A percentile compares a stretch with the other conserved stretches of the same genome.
These are phyloP conservation scores for Scartelaos histophorus DNA, from an alignment of 2,113 vertebrate genomes.

Conservation along the genomic window DNA sequence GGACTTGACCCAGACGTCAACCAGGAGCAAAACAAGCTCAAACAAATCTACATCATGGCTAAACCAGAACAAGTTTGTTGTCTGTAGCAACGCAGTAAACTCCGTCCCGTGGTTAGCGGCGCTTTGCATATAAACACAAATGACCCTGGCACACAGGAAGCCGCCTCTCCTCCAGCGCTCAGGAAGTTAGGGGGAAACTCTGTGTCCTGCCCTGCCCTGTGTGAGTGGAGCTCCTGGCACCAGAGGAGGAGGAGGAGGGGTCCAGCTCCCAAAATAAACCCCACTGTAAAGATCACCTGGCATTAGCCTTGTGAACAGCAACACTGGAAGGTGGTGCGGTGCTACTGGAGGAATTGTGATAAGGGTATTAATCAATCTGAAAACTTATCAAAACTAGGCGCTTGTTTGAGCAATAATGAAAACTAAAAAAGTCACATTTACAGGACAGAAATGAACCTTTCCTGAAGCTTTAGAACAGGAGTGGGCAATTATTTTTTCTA, in stretches of 20 bases:
- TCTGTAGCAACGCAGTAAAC: conserved; percentile 12
- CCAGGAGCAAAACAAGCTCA: too few species aligned
- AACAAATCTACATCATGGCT: too few species aligned
- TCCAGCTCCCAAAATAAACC: conserved; percentile 64
- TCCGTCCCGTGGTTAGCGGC: conserved; percentile 1
- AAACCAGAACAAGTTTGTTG: not conserved
- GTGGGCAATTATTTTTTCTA: too few species aligned
- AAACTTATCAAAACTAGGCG: too few species aligned
- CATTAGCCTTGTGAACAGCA: conserved; percentile 54
- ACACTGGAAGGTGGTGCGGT: too few species aligned
- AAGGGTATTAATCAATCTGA: too few species aligned
- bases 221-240: conserved; percentile 5
- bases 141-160: conserved; percentile 14
- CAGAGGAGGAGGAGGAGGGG: conserved; percentile 5
- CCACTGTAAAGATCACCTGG: conserved; percentile 58
- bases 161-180: not conserved
- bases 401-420: too few species aligned
- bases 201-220: conserved; percentile 13
- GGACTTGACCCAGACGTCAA: too few species aligned
- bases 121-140: conserved; percentile 48
- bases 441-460: too few species aligned
- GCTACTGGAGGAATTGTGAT: too few species aligned
- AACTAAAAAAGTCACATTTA: too few species aligned
- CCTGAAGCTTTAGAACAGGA: too few species aligned
- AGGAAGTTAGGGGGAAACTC: not conserved